A percentile compares a stretch with the other conserved stretches of the same genome.
Evolutionary conservation across 2,888 invertebrate genomes (phyloP).

Genomic region (Caenorhabditis macrosperma): DNA sequence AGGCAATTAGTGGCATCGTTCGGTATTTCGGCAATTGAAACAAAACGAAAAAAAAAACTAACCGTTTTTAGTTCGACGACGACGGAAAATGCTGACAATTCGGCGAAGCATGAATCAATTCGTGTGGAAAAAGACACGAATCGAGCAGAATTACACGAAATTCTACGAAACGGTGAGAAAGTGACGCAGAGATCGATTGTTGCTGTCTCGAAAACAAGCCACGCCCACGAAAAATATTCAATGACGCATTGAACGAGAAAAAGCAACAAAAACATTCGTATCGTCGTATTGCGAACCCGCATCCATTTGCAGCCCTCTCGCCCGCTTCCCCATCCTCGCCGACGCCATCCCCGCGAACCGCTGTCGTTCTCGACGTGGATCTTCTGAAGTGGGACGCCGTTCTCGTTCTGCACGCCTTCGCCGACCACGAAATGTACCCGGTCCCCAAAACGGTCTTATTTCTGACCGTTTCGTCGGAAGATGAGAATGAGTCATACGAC

Average conservation of each 20-base stretch:
- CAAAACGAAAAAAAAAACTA: background rate
- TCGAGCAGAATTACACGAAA: conserved; percentile 46
- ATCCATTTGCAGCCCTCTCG: conserved; percentile 40
- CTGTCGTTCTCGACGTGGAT: conserved; percentile 48
- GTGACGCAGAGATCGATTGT: no score
- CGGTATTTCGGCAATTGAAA: conserved; percentile 3
- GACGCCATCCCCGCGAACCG: conserved; percentile 11
- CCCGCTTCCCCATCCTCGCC: background rate
- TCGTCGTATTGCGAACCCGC: no score
- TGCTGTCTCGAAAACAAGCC: background rate
- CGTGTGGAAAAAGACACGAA: conserved; percentile 26
- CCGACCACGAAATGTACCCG: conserved; percentile 59
- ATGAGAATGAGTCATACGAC: conserved; percentile 7
- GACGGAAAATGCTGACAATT: background rate
- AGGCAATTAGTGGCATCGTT: conserved; percentile 19
- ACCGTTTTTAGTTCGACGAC: background rate
- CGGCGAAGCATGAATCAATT: background rate
- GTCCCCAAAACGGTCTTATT: conserved; percentile 45
- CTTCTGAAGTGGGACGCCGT: conserved; percentile 60
- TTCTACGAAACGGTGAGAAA: conserved; percentile 5
- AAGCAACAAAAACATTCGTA: no score
- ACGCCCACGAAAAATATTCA: background rate
- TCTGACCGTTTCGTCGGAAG: conserved; percentile 38
- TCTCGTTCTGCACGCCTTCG: conserved; percentile 62
- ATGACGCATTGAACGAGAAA: no score